Conservation (phyloP, 2,888 invertebrate genomes). For the Nesidiocoris tenuis region DNA sequence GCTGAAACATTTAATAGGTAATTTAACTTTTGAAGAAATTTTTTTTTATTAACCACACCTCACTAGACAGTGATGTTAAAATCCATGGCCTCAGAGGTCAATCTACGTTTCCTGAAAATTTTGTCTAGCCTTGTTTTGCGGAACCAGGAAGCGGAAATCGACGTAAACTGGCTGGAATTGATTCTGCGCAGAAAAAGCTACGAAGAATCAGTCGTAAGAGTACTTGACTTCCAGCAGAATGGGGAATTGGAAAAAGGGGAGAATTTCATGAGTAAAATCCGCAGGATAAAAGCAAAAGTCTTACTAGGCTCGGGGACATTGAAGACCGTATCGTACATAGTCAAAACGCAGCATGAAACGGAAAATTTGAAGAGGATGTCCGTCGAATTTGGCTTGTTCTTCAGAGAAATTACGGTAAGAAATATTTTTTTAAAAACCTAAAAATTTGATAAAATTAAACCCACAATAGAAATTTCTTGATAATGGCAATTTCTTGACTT, state of each 20-base stretch:
- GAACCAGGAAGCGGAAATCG: background rate
- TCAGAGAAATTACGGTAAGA: conserved; percentile 1
- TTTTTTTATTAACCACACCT: no score
- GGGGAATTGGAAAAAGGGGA: conserved; percentile 23
- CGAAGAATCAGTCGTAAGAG: background rate
- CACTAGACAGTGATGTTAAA: no score
- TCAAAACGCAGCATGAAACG: conserved; percentile 10
- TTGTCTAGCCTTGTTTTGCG: no score
- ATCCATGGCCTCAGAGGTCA: no score
- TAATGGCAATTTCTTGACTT: no score
- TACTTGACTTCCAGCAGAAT: conserved; percentile 1
- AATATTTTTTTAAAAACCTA: no score
- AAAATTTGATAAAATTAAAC: no score
- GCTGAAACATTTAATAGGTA: no score
- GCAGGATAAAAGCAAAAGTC: conserved; percentile 18
- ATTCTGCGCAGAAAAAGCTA: conserved; percentile 9
- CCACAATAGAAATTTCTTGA: no score
- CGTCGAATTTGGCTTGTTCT: background rate
- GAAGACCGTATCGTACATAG: conserved; percentile 5
- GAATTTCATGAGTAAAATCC: conserved; percentile 27
- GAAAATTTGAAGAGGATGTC: background rate
- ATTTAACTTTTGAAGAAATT: no score
- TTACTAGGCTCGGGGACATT: conserved; percentile 23
- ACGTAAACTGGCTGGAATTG: background rate
- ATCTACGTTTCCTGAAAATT: no score